phyloP scores from a whole-genome alignment of 2,797 vertebrate species.

The Sebastes goodei region DNA sequence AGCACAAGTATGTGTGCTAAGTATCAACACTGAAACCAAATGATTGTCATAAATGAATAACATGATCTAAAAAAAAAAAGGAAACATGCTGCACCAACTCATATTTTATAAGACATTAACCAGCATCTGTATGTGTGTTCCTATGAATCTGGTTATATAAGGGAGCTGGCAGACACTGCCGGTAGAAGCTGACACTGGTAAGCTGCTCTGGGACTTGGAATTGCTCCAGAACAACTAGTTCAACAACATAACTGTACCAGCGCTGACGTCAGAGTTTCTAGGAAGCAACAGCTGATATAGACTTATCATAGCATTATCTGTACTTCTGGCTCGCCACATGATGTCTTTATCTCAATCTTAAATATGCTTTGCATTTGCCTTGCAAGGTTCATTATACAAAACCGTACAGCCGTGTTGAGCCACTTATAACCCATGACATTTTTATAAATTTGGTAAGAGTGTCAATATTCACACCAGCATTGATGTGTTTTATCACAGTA shows the following conservation, averaged over 20 bases:
- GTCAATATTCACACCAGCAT: too few species aligned
- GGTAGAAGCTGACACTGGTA: conserved; percentile 32
- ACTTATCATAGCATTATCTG: neutral
- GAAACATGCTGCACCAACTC: neutral
- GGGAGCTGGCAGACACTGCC: conserved; percentile 29
- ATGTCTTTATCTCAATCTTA: neutral
- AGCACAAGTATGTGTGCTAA: neutral
- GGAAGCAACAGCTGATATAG: conserved; percentile 3
- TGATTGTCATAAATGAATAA: neutral
- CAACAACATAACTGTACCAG: neutral
- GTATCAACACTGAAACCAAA: neutral
- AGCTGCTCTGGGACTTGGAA: conserved; percentile 54
- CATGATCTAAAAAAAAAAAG: too few species aligned
- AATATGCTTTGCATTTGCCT: too few species aligned
- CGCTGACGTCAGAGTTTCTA: conserved; percentile 13
- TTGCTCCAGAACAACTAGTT: conserved; percentile 47
- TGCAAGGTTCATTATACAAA: too few species aligned
- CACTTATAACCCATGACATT: too few species aligned
- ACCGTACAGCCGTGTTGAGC: too few species aligned
- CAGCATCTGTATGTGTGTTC: neutral
- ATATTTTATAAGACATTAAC: neutral
- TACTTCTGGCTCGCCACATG: neutral
- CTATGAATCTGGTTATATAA: conserved; percentile 26
- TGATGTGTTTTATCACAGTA: too few species aligned
- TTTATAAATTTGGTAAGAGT: too few species aligned